These are phyloP conservation scores for Anticlea derivata DNA, from an alignment of 2,888 invertebrate genomes.

Conservation along the genomic window DNA sequence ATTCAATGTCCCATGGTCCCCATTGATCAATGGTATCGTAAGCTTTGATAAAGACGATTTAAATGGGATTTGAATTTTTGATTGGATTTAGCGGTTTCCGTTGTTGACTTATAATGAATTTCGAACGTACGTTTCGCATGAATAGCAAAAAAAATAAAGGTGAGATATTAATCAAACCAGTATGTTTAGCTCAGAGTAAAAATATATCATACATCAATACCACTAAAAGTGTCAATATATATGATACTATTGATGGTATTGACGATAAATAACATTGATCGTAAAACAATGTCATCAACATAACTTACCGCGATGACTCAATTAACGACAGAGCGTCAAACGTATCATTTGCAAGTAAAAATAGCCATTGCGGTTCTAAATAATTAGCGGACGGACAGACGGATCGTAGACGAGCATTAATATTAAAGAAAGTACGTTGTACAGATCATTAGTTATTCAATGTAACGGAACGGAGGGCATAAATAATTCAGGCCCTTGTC, in stretches of 20 bases:
- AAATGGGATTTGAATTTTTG: slow-evolving; percentile 44
- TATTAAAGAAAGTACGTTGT: slow-evolving; percentile 35
- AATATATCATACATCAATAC: too few species aligned
- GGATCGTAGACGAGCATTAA: slow-evolving; percentile 36
- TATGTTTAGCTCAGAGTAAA: too few species aligned
- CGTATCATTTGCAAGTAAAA: slow-evolving; percentile 20
- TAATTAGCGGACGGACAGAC: slow-evolving; percentile 34
- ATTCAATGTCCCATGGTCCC: slow-evolving; percentile 58
- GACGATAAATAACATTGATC: not conserved
- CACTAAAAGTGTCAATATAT: too few species aligned
- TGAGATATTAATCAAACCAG: too few species aligned
- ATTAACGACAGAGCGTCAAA: slow-evolving; percentile 11
- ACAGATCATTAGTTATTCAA: slow-evolving; percentile 73
- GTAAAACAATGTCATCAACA: not conserved
- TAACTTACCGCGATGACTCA: not conserved
- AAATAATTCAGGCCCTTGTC: slow-evolving; percentile 49
- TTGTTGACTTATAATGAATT: slow-evolving; percentile 43
- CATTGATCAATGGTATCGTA: slow-evolving; percentile 47
- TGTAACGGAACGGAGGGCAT: slow-evolving; percentile 73
- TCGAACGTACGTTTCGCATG: not conserved
- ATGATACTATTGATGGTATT: not conserved
- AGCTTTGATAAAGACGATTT: slow-evolving; percentile 40
- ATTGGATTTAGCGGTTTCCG: slow-evolving; percentile 45
- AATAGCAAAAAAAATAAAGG: not conserved
- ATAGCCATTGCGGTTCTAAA: slow-evolving; percentile 22